Base-by-base conservation (phyloP, 2,888 invertebrate genomes). In the Phania funesta region DNA sequence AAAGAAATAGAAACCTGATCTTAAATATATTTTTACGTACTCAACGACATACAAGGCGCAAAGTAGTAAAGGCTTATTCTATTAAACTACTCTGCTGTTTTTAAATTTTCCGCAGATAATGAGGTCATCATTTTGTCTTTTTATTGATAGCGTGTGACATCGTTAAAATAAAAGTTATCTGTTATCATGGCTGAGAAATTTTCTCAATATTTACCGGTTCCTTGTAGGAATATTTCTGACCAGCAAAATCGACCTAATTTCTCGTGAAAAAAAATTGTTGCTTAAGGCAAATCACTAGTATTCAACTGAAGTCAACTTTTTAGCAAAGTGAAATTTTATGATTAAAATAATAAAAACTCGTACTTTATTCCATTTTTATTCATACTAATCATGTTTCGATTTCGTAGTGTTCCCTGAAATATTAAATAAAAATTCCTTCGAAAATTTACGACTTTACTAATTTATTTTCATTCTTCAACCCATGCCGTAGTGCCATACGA, bases 1-100 rank as follows among this genome's bases (percentile, higher is more conserved):
- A n/a, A n/a, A n/a, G n/a, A n/a, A n/a, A n/a, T 3, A 56, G 78
- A 58, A 79, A 73, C 71, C 71, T 71, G 71, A 64, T 78, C 71
- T 56, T 71, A 32, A 71, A 71, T 38, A 56, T 24, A 50, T 64
- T 65, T 52, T 26, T 48, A 56, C 20, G 22, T 67, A 32, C 32
- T 67, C 48, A 44, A 18, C 32, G 24, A 46, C 52, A 32, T 67
- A 41, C 32, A 70, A 56, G 64, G 26, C 24, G 56, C 26, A 44
- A 18, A 24, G 22, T 22, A 22, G 35, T 56, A 29, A 41, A 50
- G 18, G n/a, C n/a, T n/a, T n/a, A n/a, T n/a, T n/a, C n/a, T n/a
- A 46, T 65, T 5, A 16, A 32, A 41, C 65, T 48, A 44, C 68
- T 32, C 60, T 38, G 64, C 65, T 64, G 50, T 60, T 67, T 56